phyloP scores from a whole-genome alignment of 2,113 vertebrate species.

The Fregata magnificens region DNA sequence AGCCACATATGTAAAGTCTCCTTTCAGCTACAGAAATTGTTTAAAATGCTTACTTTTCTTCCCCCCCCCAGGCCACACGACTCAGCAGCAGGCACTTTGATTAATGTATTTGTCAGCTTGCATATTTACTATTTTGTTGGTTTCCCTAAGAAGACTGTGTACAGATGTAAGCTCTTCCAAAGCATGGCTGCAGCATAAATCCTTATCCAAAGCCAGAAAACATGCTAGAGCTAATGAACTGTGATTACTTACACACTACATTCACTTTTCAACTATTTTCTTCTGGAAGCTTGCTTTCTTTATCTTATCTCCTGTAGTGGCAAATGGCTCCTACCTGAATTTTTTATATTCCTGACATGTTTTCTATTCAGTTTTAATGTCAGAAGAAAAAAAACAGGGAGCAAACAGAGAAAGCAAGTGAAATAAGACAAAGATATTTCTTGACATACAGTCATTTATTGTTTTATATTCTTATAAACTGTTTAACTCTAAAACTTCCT shows the following conservation, averaged over 20 bases:
- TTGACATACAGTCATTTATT: background rate
- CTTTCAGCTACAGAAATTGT: constrained; percentile 33
- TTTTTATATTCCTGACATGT: constrained; percentile 28
- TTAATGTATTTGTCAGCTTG: constrained; percentile 66
- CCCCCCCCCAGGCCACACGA: background rate
- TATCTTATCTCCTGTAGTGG: constrained; percentile 6
- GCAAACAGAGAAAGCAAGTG: background rate
- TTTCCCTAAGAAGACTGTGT: background rate
- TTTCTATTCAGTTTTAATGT: constrained; percentile 2
- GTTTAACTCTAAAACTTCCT: background rate
- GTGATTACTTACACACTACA: background rate
- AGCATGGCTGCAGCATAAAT: background rate
- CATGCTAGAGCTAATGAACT: background rate
- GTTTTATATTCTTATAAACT: background rate
- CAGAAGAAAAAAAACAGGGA: background rate
- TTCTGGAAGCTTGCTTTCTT: background rate
- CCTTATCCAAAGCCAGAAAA: background rate
- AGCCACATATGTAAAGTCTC: constrained; percentile 28
- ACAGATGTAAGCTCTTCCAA: background rate
- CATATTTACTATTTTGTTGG: constrained; percentile 36
- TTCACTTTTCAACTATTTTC: background rate
- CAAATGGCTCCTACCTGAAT: constrained; percentile 1
- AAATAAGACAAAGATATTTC: background rate
- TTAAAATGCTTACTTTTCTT: constrained; percentile 40
- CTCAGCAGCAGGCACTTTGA: constrained; percentile 26